Evolutionary conservation across 2,888 invertebrate species (phyloP).

Genomic region (Tachina lurida): DNA sequence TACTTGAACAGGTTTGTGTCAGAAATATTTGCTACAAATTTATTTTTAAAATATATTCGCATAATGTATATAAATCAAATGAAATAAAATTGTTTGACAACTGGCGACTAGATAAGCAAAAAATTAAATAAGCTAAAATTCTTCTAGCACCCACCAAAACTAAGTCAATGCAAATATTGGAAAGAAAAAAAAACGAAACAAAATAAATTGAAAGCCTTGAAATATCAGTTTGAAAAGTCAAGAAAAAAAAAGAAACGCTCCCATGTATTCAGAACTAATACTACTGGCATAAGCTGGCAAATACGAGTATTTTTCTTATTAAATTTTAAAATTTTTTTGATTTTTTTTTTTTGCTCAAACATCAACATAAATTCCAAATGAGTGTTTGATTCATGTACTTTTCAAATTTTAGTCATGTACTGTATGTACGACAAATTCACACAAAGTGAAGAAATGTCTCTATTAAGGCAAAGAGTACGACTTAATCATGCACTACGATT

Average conservation of each 20-base stretch:
- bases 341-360: background rate
- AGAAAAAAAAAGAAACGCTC: constrained; percentile 22
- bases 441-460: background rate
- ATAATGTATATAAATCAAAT: constrained; percentile 50
- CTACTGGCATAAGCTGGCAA: background rate
- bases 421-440: constrained; percentile 3
- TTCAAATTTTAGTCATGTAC: constrained; percentile 12
- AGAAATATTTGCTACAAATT: constrained; percentile 10
- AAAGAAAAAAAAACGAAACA: background rate
- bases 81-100: constrained; percentile 55
- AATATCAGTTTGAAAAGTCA: constrained; percentile 4
- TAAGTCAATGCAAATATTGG: constrained; percentile 20
- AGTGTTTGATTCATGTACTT: constrained; percentile 43
- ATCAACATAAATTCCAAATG: constrained; percentile 29
- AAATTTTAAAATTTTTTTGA: background rate
- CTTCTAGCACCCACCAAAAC: constrained; percentile 50
- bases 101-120: constrained; percentile 38
- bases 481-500: background rate
- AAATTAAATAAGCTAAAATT: background rate
- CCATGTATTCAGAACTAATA: constrained; percentile 16
- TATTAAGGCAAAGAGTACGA: background rate
- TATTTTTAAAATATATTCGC: constrained; percentile 3
- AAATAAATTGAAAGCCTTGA: constrained; percentile 42
- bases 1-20: constrained; percentile 39
- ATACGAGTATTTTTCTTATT: constrained; percentile 10